Evolutionary conservation across 2,113 vertebrate species (phyloP).

Genomic region (Manacus vitellinus): DNA sequence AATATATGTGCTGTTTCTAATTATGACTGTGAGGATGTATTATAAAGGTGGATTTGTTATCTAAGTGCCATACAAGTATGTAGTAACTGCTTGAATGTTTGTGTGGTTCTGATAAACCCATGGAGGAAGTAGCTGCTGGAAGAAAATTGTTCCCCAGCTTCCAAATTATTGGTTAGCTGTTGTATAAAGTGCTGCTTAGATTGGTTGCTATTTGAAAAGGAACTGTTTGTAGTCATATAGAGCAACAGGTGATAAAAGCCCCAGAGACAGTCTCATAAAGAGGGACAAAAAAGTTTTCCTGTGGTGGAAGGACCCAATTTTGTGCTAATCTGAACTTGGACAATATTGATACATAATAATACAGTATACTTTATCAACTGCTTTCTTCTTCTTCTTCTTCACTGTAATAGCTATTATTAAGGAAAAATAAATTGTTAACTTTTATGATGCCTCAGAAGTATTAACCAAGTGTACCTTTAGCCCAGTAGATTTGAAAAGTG

Average conservation of each 20-base stretch:
- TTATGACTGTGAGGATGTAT: background rate
- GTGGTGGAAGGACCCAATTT: background rate
- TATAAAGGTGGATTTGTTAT: background rate
- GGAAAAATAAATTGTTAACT: slow-evolving; percentile 25
- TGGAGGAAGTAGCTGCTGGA: background rate
- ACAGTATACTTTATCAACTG: background rate
- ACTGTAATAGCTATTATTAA: background rate
- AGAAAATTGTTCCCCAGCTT: background rate
- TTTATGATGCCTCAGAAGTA: slow-evolving; percentile 15
- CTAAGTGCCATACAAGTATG: background rate
- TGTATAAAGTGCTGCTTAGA: background rate
- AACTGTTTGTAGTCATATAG: background rate
- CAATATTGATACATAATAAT: background rate
- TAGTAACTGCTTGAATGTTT: background rate
- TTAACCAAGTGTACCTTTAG: slow-evolving; percentile 40
- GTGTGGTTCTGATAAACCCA: background rate
- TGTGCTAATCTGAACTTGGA: background rate
- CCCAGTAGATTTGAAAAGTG: slow-evolving; percentile 22
- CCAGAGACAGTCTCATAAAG: background rate
- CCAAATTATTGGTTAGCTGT: background rate
- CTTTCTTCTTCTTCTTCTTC: background rate
- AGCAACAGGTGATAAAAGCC: background rate
- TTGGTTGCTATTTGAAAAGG: background rate
- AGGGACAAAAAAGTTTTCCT: background rate
- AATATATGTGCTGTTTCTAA: background rate